Percentiles rank a stretch among this genome's conserved stretches.
Evolutionary conservation across 2,797 vertebrate species (phyloP).

Genomic region (Babyrousa celebensis): DNA sequence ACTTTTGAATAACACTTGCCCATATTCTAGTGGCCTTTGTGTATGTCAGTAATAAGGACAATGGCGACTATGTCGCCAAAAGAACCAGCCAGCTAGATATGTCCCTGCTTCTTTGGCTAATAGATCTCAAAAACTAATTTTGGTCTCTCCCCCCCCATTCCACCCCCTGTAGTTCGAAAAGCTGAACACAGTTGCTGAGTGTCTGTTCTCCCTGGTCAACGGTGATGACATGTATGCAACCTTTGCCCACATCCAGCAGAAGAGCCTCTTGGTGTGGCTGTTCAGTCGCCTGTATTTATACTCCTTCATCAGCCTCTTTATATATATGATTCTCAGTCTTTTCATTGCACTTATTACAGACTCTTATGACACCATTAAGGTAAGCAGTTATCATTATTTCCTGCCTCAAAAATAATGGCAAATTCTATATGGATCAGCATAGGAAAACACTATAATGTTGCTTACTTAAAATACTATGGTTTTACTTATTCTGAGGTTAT

Average conservation of each 20-base stretch:
- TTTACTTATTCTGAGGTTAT: slow-evolving; percentile 31
- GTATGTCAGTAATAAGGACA: not conserved
- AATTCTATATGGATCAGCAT: not conserved
- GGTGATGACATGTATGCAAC: slow-evolving; percentile 99
- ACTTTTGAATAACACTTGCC: not conserved
- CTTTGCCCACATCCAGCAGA: slow-evolving; percentile 97
- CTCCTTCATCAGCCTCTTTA: slow-evolving; percentile 98
- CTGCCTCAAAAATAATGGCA: not conserved
- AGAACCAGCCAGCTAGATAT: not conserved
- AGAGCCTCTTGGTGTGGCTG: slow-evolving; percentile 96
- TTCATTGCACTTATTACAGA: slow-evolving; percentile 99
- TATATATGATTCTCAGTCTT: slow-evolving; percentile 99
- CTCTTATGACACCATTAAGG: slow-evolving; percentile 98
- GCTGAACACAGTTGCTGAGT: slow-evolving; percentile 96
- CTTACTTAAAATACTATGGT: not conserved
- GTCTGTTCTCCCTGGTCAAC: slow-evolving; percentile 98
- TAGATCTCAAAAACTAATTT: slow-evolving; percentile 9
- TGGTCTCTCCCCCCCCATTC: not conserved
- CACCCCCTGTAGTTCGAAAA: slow-evolving; percentile 94
- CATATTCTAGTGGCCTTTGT: not conserved
- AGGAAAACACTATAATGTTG: not conserved
- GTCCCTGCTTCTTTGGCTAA: not conserved
- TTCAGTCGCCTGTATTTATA: slow-evolving; percentile 98
- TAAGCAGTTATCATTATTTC: slow-evolving; percentile 86
- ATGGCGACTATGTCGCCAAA: not conserved